These are phyloP conservation scores for Champsocephalus gunnari DNA, from an alignment of 2,797 vertebrate genomes.

Conservation along the genomic window DNA sequence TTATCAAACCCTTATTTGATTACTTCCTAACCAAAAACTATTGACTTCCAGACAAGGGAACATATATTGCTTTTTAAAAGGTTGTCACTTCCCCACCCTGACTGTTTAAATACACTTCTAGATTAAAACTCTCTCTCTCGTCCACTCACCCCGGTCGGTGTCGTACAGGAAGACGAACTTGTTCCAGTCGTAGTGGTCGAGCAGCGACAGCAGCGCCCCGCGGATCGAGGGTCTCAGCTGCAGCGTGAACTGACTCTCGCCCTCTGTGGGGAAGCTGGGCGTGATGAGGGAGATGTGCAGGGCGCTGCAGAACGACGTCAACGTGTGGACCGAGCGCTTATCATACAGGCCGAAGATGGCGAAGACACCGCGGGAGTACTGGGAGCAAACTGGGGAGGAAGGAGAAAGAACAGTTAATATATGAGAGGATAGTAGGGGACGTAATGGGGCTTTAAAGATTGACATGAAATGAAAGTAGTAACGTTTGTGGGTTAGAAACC, in stretches of 20 bases:
- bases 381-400: conserved; percentile 78
- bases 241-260: conserved; percentile 95
- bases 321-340: conserved; percentile 95
- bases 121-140: background rate
- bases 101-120: no score
- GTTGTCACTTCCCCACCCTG: no score
- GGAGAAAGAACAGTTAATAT: background rate
- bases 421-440: background rate
- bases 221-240: conserved; percentile 93
- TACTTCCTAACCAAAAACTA: no score
- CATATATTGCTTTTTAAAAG: no score
- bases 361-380: conserved; percentile 97
- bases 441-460: no score
- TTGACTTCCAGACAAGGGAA: no score
- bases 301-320: conserved; percentile 98
- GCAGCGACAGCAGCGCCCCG: conserved; percentile 91
- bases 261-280: conserved; percentile 95
- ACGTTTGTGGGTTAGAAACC: no score
- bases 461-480: no score
- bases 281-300: conserved; percentile 98
- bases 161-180: conserved; percentile 96
- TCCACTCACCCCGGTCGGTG: conserved; percentile 92
- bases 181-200: conserved; percentile 96
- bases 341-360: conserved; percentile 98
- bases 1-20: no score